phyloP scores from a whole-genome alignment of 2,888 invertebrate species.

The Xestoiulus laeticollis region DNA sequence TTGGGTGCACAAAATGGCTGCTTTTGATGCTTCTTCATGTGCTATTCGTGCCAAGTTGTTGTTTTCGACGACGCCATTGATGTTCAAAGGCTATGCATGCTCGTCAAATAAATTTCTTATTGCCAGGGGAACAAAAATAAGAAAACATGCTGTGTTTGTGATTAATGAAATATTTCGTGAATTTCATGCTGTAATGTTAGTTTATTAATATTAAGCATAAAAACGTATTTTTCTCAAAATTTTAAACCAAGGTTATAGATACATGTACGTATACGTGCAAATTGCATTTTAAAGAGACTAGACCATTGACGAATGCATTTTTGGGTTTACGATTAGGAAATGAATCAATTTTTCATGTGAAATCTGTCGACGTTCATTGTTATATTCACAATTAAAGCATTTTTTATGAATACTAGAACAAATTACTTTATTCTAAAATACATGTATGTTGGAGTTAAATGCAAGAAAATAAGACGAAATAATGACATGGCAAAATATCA shows the following conservation, averaged over 20 bases:
- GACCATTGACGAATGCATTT: background rate
- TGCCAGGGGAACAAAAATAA: background rate
- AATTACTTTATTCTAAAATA: no score
- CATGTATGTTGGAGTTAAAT: no score
- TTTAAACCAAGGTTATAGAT: background rate
- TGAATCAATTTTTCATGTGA: background rate
- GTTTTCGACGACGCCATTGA: constrained; percentile 20
- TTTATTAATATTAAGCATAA: background rate
- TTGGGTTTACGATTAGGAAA: background rate
- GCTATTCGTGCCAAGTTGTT: background rate
- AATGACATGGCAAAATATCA: no score
- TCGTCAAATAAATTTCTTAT: background rate
- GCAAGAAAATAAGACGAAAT: no score
- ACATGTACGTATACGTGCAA: background rate
- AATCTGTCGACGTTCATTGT: background rate
- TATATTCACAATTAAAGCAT: background rate
- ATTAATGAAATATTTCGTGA: background rate
- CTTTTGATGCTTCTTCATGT: background rate
- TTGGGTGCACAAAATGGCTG: constrained; percentile 16
- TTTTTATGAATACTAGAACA: no score
- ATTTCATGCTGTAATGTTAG: background rate
- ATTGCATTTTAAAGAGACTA: background rate
- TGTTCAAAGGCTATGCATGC: background rate
- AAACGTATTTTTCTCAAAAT: background rate
- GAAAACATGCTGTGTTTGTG: background rate